Base-by-base conservation (phyloP, 2,797 vertebrate species). In the Hypotaenidia okinawae region DNA sequence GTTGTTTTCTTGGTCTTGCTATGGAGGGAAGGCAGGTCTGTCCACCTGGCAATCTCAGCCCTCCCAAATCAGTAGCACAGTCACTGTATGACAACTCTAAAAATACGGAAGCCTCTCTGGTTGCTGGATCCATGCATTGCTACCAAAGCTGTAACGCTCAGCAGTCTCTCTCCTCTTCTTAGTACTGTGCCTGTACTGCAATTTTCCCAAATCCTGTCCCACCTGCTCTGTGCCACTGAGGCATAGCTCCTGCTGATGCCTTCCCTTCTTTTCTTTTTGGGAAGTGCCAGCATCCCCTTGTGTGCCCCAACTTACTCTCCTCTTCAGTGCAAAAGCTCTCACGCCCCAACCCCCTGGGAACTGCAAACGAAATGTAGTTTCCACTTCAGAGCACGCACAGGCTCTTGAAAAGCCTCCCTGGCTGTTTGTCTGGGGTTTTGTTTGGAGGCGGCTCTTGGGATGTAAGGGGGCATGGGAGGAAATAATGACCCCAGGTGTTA, bases 81-180 rank as follows among this genome's bases (percentile, higher is more conserved):
- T 58, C 35, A 17, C 37, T 63, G 7, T 45, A 22, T 45, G 43
- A 45, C 3, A 0, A 30, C 52, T 45, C 51, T 28, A 3, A 32
- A 91, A 41, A 6, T 5, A 33, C 0, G 3, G 15, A 21, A 84
- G 1, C 37, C 7, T 45, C 45, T 57, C 13, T 3, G 1, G 1
- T 11, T 82, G 59, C 70, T 59, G n/a, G 15, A 35, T 81, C 14
- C 14, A 13, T 7, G 10, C 13, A 23, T 43, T 66, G 62, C 21
- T 64, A 4, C 33, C 0, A 1, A 67, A 55, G 11, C 17, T 52
- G 13, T 30, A 30, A 25, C 0, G 0, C 23, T 68, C 57, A 8
- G 23, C 33, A 66, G 7, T 18, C 30, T 86, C 51, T 66, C 30
- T 81, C 6, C 9, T 8, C 30, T 69, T 33, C 69, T 67, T 43